These are phyloP conservation scores for Prionailurus bengalensis DNA, from an alignment of 2,113 vertebrate genomes.

Conservation along the genomic window DNA sequence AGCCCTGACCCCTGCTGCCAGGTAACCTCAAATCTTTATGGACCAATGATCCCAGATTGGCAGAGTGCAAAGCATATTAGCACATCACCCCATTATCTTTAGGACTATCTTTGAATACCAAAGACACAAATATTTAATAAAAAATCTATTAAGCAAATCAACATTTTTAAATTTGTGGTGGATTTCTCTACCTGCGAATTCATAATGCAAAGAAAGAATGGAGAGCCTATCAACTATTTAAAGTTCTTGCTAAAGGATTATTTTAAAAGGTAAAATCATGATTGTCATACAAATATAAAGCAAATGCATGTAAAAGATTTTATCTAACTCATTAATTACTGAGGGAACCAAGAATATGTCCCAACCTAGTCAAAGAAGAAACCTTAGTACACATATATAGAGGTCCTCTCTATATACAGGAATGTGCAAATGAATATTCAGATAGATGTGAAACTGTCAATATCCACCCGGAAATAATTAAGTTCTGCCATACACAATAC, in stretches of 20 bases:
- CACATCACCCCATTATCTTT: neutral
- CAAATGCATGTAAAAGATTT: neutral
- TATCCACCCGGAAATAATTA: neutral
- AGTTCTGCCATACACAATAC: neutral
- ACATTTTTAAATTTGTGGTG: neutral
- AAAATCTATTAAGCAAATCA: neutral
- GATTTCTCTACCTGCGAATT: neutral
- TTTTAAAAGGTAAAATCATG: neutral
- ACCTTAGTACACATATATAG: neutral
- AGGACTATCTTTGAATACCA: neutral
- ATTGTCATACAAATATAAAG: neutral
- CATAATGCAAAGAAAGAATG: constrained; percentile 3
- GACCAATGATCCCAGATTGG: neutral
- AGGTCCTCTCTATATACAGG: neutral
- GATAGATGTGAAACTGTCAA: neutral
- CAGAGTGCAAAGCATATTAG: neutral
- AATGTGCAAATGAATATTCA: neutral
- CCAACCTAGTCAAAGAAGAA: neutral
- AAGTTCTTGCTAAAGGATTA: neutral
- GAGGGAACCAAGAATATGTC: neutral
- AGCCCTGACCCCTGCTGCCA: neutral
- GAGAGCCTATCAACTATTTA: neutral
- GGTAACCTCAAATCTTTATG: neutral
- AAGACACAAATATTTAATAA: neutral
- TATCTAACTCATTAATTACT: neutral